Percentiles rank a stretch among this genome's conserved stretches.
phyloP scores from a whole-genome alignment of 2,113 vertebrate genomes.

The Sminthopsis crassicaudata region DNA sequence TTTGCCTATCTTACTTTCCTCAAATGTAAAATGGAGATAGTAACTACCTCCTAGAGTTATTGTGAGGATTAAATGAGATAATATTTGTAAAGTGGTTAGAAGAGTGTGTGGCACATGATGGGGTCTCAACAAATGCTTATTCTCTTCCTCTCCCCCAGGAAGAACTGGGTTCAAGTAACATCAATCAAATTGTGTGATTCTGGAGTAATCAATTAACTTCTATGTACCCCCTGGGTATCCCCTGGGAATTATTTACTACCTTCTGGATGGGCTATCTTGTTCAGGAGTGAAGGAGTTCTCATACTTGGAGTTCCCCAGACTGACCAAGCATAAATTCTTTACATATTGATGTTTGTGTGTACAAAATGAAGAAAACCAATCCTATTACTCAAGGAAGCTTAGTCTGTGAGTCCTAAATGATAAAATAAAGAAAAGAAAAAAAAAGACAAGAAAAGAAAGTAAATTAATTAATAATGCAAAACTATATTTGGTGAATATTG shows the following conservation, averaged over 20 bases:
- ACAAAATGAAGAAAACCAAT: background rate
- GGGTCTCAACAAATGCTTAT: background rate
- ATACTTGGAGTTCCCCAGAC: background rate
- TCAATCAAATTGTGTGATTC: background rate
- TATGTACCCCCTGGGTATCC: background rate
- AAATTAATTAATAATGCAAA: slow-evolving; percentile 6
- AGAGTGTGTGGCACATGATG: background rate
- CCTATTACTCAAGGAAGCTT: background rate
- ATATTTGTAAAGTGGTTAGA: too few relatives aligned
- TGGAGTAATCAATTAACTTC: background rate
- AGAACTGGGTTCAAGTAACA: background rate
- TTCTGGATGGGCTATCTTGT: background rate
- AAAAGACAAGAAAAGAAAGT: slow-evolving; percentile 22
- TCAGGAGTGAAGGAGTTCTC: background rate
- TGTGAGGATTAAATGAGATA: too few relatives aligned
- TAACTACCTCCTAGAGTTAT: too few relatives aligned
- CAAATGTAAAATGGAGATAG: too few relatives aligned
- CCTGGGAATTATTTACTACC: background rate
- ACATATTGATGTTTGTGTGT: background rate
- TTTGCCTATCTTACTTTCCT: too few relatives aligned
- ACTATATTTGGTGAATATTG: background rate
- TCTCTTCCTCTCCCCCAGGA: background rate
- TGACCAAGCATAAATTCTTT: background rate
- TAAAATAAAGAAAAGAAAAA: background rate
- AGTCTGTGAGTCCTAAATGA: background rate